Base-by-base conservation (phyloP, 2,113 vertebrate genomes). In the Channa argus region DNA sequence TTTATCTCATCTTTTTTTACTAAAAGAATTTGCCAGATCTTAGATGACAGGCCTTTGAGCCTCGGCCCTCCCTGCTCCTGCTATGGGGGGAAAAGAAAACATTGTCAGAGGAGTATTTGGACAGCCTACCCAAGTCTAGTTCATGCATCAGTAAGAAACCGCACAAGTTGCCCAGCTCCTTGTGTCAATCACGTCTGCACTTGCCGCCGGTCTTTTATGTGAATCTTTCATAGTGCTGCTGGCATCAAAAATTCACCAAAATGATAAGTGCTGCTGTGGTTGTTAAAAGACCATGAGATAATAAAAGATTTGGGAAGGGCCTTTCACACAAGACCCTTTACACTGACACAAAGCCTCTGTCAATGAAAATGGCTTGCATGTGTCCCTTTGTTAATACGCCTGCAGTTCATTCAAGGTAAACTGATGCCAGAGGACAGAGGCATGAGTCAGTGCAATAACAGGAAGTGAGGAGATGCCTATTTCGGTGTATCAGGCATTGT, bases 71-170 rank as follows among this genome's bases (percentile, higher is more conserved):
- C 36, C 36, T 49, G 49, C 70, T 74, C 65, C 38, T 13, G 59
- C 63, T 69, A 61, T 41, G 56, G 24, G 24, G 24, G 24, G 24
- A 24, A 24, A 24, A 75, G 51, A 39, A 67, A 67, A 81, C 81
- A 68, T 77, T 78, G 70, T 86, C 9, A 2, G 63, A 76, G 86
- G 65, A 8, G 13, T 76, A 70, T 82, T 90, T 82, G 66, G 73
- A 85, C 80, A 80, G 77, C 68, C 80, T 68, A 80, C 49, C 55
- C 5, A 24, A 46, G 45, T 84, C 45, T 75, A 38, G 56, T 82
- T 86, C 71, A 75, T 85, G 83, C 87, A 79, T 84, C 82, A 61
- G 67, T 84, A 55, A 82, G 67, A 85, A 88, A 71, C 69, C 77
- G 51, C 83, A 72, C 69, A 67, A 58, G 54, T 75, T 46, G 83